Base-by-base conservation (phyloP, 2,797 vertebrate species). In the Aulostomus chinensis region DNA sequence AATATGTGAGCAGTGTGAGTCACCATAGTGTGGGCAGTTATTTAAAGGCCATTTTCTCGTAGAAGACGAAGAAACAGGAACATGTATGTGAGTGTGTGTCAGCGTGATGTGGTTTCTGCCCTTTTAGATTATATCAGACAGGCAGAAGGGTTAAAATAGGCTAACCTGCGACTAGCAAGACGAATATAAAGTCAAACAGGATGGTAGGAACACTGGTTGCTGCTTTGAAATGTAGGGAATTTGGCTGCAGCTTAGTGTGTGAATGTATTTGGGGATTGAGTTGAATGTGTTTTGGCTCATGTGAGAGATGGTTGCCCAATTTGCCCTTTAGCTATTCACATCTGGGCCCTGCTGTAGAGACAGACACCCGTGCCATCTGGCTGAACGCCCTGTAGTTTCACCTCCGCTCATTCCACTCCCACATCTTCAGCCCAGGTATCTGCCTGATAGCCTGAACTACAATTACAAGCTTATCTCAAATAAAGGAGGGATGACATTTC, bases 1-100 rank as follows among this genome's bases (percentile, higher is more conserved):
- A 83, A 81, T 78, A 71, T 72, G 65, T 61, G 73, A 69, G 39
- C 47, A 73, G 58, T 73, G 54, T 86, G 84, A 88, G 65, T 88
- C 86, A 88, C 46, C 56, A 37, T 32, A 15, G 35, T 50, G 83
- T 85, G 60, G 84, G 79, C 71, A 56, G 73, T 74, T 78, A 72
- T 81, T 78, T 76, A 80, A 83, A 86, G 68, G 67, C 50, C 71
- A 68, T 68, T 78, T 81, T 80, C 67, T 73, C 68, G 59, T 60
- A 48, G 49, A 69, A 58, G 25, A 49, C n/a, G n/a, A 29, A 76
- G 59, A 81, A 79, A 74, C 57, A 54, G 53, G 40, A 63, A 75
- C 58, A 51, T 58, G 13, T 16, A 52, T 35, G n/a, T 57, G 45
- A 48, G 20, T 56, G 16, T 43, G 24, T 51, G 13, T 39, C 8